Evolutionary conservation across 2,888 invertebrate genomes (phyloP).

Genomic region (Agonopterix alstromeriana): DNA sequence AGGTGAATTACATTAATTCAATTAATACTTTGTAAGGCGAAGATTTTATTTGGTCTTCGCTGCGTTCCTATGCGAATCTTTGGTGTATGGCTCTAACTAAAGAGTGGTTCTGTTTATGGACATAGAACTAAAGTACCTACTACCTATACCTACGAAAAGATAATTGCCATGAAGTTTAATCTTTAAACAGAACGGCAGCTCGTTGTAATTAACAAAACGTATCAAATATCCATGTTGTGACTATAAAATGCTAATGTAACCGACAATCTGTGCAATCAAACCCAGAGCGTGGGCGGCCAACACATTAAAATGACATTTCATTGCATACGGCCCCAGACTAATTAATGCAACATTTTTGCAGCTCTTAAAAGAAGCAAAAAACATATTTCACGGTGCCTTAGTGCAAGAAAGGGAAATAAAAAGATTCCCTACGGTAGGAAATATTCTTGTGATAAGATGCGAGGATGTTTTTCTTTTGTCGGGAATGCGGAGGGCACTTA

Average conservation of each 20-base stretch:
- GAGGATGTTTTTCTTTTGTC: not conserved
- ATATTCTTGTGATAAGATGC: conserved; percentile 8
- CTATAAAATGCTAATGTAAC: no score
- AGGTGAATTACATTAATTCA: no score
- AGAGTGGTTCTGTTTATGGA: no score
- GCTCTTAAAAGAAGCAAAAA: conserved; percentile 7
- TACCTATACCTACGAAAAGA: not conserved
- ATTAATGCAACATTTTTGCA: conserved; percentile 11
- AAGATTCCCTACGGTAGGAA: conserved; percentile 1
- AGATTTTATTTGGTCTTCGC: no score
- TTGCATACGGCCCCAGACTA: conserved; percentile 3
- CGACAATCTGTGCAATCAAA: no score
- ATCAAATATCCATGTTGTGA: no score
- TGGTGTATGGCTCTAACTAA: no score
- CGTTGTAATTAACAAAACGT: no score
- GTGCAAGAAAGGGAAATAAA: conserved; percentile 3
- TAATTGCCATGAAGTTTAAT: not conserved
- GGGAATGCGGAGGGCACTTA: no score
- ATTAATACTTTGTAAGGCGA: no score
- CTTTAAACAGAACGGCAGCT: not conserved
- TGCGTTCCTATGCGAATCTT: no score
- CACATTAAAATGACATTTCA: conserved; percentile 7
- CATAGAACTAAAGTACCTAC: no score
- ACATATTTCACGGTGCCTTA: conserved; percentile 4
- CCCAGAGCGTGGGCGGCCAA: not conserved